Base-by-base conservation (phyloP, 2,113 vertebrate genomes). In the Acrocephalus arundinaceus region DNA sequence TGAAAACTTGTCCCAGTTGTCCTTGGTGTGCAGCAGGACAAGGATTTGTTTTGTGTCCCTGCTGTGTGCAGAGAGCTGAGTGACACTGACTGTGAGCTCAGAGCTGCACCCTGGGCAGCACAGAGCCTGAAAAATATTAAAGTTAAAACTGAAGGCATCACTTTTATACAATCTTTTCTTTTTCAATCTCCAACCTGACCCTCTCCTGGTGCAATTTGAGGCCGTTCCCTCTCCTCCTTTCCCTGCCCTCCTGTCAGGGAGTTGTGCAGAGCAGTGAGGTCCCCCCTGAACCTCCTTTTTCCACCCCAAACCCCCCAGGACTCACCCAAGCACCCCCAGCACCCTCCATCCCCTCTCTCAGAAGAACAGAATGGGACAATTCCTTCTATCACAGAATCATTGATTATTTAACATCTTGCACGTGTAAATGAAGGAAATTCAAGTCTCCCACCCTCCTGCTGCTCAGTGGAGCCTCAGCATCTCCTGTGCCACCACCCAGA, bases 141-240 rank as follows among this genome's bases (percentile, higher is more conserved):
- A 39, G 37, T 39, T 39, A 39, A 39, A 39, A 39, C 11, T 39
- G 9, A 39, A 39, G 37, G 37, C 37, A 39, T 39, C 37, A 39
- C 37, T 10, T 39, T 39, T 39, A 39, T 39, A 39, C 37, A 39
- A 39, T 39, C 9, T 39, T 39, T 20, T 46, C 45, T 18, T 22
- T 33, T 24, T 3, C 45, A 2, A 28, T 49, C 16, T 77, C 57
- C 22, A 62, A 4, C 1, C 23, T 63, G 59, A 2, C 1, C 35
- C 46, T 43, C 3, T 20, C 37, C 30, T 28, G 59, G 37, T 28
- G 30, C 23, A 3, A 8, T 23, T n/a, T 27, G 19, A 8, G 75
- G 37, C 30, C 23, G 2, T 43, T 41, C 7, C 37, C 37, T 43
- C 48, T n/a, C 1, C 0, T 19, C 1, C 1, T 27, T 11, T 62